A percentile compares a stretch with the other conserved stretches of the same genome.
These are phyloP conservation scores for Brachystomella parvula DNA, from an alignment of 1,140 invertebrate species.

Conservation along the genomic window DNA sequence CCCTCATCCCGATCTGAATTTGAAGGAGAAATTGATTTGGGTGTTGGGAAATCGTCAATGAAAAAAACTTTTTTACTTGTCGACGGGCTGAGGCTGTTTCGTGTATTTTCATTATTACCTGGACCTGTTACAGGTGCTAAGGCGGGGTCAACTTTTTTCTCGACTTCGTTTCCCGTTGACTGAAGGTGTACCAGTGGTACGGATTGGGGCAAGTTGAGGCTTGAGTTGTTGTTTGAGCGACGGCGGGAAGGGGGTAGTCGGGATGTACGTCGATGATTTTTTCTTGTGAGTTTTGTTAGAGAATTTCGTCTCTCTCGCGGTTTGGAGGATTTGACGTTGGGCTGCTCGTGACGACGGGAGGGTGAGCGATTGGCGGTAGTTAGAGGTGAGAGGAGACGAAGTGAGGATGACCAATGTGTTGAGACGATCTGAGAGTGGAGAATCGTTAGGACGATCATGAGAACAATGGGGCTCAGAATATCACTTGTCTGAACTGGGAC, in stretches of 20 bases:
- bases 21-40: conserved; percentile 28
- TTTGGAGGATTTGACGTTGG: too few relatives aligned
- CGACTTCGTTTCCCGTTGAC: not conserved
- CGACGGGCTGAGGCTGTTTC: conserved; percentile 5
- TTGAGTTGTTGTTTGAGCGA: conserved; percentile 13
- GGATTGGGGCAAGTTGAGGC: not conserved
- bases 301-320: conserved; percentile 14
- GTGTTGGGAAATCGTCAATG: conserved; percentile 28
- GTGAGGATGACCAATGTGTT: conserved; percentile 18
- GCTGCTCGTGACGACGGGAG: not conserved
- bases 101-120: not conserved
- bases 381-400: not conserved
- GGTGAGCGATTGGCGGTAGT: not conserved
- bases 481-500: conserved; percentile 46
- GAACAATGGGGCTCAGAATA: conserved; percentile 64
- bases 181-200: not conserved
- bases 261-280: not conserved
- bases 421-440: conserved; percentile 67
- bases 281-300: not conserved
- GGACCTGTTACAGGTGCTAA: not conserved
- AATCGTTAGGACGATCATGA: conserved; percentile 71
- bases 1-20: conserved; percentile 39
- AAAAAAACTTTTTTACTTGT: conserved; percentile 33
- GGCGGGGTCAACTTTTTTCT: not conserved
- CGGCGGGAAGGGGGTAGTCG: conserved; percentile 14